These are phyloP conservation scores for Petrophora chlorosata DNA, from an alignment of 2,888 invertebrate species.

Conservation along the genomic window DNA sequence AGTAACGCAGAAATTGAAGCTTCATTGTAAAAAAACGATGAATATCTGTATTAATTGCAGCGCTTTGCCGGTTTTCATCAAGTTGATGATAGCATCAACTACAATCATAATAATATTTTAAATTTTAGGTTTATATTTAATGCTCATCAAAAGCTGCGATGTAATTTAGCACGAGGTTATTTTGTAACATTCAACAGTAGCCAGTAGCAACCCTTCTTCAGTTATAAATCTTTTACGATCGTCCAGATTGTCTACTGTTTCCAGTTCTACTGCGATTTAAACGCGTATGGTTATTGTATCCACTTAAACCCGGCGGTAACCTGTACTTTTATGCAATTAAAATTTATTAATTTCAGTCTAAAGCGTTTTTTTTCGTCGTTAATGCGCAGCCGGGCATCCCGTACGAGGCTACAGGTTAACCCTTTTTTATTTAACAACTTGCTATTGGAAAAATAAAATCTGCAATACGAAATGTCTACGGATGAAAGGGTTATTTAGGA, in stretches of 20 bases:
- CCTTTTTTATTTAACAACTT: conserved; percentile 37
- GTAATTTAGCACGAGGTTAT: too few species aligned
- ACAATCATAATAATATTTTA: too few species aligned
- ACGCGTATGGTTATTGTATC: conserved; percentile 42
- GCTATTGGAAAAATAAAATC: conserved; percentile 42
- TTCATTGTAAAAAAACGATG: too few species aligned
- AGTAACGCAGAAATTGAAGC: too few species aligned
- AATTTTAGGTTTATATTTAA: too few species aligned
- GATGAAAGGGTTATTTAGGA: conserved; percentile 1
- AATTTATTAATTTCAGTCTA: conserved; percentile 66
- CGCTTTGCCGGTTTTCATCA: too few species aligned
- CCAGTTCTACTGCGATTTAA: conserved; percentile 8
- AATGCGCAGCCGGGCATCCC: conserved; percentile 38
- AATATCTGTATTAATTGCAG: too few species aligned
- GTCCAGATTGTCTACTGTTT: conserved; percentile 3
- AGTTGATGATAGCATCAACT: too few species aligned
- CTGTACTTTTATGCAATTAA: conserved; percentile 65
- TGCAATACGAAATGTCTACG: conserved; percentile 26
- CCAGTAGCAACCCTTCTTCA: too few species aligned
- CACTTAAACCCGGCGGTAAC: conserved; percentile 54
- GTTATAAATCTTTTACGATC: too few species aligned
- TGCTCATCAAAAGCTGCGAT: too few species aligned
- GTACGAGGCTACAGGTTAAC: conserved; percentile 28
- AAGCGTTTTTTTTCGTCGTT: conserved; percentile 57
- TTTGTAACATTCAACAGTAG: too few species aligned